Conservation (phyloP, 2,113 vertebrate genomes). For the Psettodes erumei region DNA sequence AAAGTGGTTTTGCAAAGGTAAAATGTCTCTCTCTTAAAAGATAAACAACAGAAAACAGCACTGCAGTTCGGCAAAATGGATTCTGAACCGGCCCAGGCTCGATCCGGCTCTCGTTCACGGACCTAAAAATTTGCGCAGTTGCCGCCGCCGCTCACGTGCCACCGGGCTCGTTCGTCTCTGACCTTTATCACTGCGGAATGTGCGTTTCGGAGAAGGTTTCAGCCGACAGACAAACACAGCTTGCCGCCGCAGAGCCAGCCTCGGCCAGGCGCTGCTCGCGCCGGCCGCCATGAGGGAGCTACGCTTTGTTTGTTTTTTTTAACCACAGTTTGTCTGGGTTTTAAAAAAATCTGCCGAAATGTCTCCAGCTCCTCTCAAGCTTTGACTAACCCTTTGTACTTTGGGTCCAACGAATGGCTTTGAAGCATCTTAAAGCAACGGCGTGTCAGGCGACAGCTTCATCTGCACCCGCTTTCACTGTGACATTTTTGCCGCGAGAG, state of each 20-base stretch:
- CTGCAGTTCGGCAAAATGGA: background rate
- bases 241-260: constrained; percentile 2
- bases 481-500: constrained; percentile 34
- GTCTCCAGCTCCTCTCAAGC: background rate
- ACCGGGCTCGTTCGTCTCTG: background rate
- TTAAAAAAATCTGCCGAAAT: background rate
- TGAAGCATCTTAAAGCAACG: constrained; percentile 8
- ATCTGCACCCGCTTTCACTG: background rate
- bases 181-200: background rate
- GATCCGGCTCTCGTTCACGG: background rate
- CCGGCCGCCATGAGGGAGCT: background rate
- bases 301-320: background rate
- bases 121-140: background rate
- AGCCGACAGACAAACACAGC: background rate
- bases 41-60: background rate
- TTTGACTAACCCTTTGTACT: background rate
- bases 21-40: background rate
- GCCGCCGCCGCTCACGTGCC: background rate
- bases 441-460: background rate
- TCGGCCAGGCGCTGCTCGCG: background rate
- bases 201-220: background rate
- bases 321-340: background rate
- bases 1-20: background rate
- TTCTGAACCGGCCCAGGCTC: background rate
- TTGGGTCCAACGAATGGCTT: background rate